Base-by-base conservation (phyloP, 2,888 invertebrate species). In the Temnothorax unifasciatus region DNA sequence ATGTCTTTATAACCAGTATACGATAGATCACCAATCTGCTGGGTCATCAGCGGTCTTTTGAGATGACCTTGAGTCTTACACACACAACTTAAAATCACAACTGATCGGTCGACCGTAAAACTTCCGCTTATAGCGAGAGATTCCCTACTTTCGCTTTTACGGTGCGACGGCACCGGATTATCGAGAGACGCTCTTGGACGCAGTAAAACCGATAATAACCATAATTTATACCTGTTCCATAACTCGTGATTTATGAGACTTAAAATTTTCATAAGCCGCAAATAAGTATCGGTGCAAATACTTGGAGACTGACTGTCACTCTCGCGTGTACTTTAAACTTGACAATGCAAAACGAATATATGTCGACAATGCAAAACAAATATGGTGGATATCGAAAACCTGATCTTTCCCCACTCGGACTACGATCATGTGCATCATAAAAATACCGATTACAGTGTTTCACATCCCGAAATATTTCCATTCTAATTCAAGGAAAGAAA, bases 111-210 rank as follows among this genome's bases (percentile, higher is more conserved):
- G 89, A 84, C 84, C 88, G 87, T 92, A 92, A 92, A 92, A 85
- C 85, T 84, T 86, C 85, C 81, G 88, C 91, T 91, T 91, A 90
- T 88, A 87, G 90, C 87, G 69, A 87, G 90, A 87, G 69, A 90
- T 91, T 92, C 86, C 84, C 84, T 89, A 88, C 87, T 91, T 90
- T 90, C 88, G 88, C 91, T 89, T 91, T 90, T 89, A 89, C 88
- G 87, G 86, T 61, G 86, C 68, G 89, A 89, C 88, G 88, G 84
- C 34, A 15, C 76, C 73, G 86, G 86, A 91, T 90, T 90, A 90
- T 74, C 85, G 79, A 83, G 79, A 83, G 83, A 88, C 71, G 81
- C 64, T 82, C 90, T 85, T 47, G 38, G 11, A 50, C 34, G 64
- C 85, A 85, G 81, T 91, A 90, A 90, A 91, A 74, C 64, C 69